These are phyloP conservation scores for Hydrolagus affinis DNA, from an alignment of 2,113 vertebrate species.

Conservation along the genomic window DNA sequence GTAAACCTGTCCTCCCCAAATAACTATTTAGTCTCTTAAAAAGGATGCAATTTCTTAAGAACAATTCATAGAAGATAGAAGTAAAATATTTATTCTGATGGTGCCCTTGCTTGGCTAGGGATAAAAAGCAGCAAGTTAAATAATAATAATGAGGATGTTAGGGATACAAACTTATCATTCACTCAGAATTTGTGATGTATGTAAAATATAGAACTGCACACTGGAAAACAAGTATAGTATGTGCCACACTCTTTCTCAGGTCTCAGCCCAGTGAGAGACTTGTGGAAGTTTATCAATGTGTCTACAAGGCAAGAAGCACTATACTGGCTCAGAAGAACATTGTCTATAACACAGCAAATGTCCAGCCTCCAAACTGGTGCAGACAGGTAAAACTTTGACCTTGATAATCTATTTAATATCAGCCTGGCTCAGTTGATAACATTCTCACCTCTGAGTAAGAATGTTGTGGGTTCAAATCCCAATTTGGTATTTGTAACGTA, in stretches of 20 bases:
- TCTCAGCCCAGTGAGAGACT: constrained; percentile 59
- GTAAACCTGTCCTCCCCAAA: too few relatives aligned
- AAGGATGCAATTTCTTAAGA: background rate
- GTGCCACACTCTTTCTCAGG: constrained; percentile 42
- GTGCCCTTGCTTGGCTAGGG: background rate
- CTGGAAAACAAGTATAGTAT: background rate
- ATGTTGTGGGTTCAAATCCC: too few relatives aligned
- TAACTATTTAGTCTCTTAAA: background rate
- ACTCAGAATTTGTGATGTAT: background rate
- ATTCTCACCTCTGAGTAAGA: too few relatives aligned
- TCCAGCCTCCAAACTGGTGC: constrained; percentile 41
- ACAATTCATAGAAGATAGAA: too few relatives aligned
- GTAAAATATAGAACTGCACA: background rate
- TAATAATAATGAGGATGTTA: background rate
- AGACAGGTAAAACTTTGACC: constrained; percentile 33
- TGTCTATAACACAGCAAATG: constrained; percentile 38
- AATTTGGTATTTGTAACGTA: too few relatives aligned
- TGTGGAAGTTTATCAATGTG: constrained; percentile 57
- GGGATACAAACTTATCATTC: background rate
- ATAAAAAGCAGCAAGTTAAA: background rate
- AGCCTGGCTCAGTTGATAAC: too few relatives aligned
- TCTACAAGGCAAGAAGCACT: constrained; percentile 59
- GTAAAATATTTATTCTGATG: background rate
- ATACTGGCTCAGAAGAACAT: constrained; percentile 57
- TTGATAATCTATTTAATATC: background rate